A percentile compares a stretch with the other conserved stretches of the same genome.
phyloP scores from a whole-genome alignment of 2,113 vertebrate species.

The Chionomys nivalis region DNA sequence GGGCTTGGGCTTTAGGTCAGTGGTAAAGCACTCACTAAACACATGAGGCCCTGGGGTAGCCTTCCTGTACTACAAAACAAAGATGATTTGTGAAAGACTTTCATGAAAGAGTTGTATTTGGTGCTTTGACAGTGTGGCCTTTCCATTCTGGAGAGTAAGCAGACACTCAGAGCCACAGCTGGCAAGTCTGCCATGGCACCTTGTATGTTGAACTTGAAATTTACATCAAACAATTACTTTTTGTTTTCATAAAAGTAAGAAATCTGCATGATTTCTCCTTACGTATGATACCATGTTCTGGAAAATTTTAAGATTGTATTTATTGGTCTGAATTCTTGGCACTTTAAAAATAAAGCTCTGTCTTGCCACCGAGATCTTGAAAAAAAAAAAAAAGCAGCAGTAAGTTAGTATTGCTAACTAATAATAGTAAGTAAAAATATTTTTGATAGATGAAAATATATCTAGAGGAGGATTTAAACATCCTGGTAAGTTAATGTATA shows the following conservation, averaged over 20 bases:
- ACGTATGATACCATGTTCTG: neutral
- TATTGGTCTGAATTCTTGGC: conserved; percentile 47
- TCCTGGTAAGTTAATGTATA: neutral
- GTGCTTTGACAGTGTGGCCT: neutral
- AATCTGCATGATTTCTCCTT: neutral
- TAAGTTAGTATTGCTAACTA: neutral
- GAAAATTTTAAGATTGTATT: neutral
- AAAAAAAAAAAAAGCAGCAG: conserved; percentile 13
- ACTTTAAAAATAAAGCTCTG: conserved; percentile 60
- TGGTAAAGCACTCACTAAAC: too few relatives aligned
- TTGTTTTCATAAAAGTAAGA: neutral
- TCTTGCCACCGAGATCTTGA: neutral
- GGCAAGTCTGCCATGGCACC: neutral
- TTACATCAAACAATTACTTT: neutral
- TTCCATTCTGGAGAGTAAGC: neutral
- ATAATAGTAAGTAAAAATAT: neutral
- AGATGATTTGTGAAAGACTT: neutral
- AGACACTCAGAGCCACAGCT: neutral
- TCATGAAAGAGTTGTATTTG: neutral
- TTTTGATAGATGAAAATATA: neutral
- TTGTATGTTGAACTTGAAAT: neutral
- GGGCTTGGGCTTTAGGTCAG: neutral
- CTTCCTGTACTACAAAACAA: too few relatives aligned
- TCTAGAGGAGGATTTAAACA: conserved; percentile 10
- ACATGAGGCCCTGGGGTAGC: fast-evolving